Evolutionary conservation across 1,140 invertebrate species (phyloP), one percentile per base, ranked within the genome.

Genomic region (Belonocnema kinseyi): DNA sequence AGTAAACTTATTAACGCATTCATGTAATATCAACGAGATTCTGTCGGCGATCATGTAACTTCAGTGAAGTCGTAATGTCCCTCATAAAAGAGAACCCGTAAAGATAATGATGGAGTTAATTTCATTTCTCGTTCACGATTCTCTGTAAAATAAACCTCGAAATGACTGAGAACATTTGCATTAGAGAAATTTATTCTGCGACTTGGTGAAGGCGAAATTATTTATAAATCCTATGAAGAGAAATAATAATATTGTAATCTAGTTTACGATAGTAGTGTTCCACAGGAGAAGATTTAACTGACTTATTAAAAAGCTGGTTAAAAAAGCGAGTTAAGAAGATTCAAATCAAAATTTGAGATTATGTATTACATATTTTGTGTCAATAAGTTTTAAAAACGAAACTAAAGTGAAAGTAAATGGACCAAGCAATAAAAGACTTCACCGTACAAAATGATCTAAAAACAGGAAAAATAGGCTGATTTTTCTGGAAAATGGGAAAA

Each of bases 71-170:
- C 33, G 26, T 66, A 66, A 66, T 66, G 14, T n/a, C 14, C 7
- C 14, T 14, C 58, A 40, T 66, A 66, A 40, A 66, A 66, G 61
- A 40, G 26, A 66, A 66, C 61, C 33, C 61, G 26, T 46, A 66
- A 66, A 66, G 61, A 66, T 40, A 66, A 66, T 66, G 61, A 66
- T 14, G 13, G 16, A 66, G 21, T 40, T 66, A 66, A 66, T 16
- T 26, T n/a, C 58, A 66, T 66, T 66, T 33, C 58, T 66, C 33
- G 10, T 16, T 33, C 21, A 13, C 5, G 58, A 33, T 66, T 66
- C 21, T 10, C 16, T 14, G 58, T 26, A 66, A 66, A 61, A 61
- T 26, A 61, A 33, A 61, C 13, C 26, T 2, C 26, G 8, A 46
- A 46, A 14, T 46, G 11, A 13, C 11, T 7, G 14, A 16, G 26